Evolutionary conservation across 2,113 vertebrate genomes (phyloP), one percentile per base, ranked within the genome.

Genomic region (Myocastor coypus): DNA sequence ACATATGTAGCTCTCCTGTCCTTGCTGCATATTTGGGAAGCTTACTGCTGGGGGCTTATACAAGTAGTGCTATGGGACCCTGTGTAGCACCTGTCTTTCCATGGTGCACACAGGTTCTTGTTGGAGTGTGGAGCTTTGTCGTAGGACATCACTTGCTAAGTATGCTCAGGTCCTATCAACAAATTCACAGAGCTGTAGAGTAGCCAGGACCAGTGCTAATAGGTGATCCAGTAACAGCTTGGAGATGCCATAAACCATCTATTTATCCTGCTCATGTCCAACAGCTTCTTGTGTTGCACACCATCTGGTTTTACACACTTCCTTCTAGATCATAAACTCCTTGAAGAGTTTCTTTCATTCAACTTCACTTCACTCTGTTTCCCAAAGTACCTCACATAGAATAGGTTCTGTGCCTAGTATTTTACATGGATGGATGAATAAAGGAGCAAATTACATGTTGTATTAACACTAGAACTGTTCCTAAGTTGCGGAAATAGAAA

Each of bases 381-480:
- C 50, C 59, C 11, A 20, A 2, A 32, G 34, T 50, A 42, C 66
- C 24, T 87, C 77, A 34, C 24, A 34, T 77, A 66, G 32, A 86
- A 9, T 40, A 86, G 80, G 37, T 20, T 83, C 42, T 64, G 34
- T 69, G 50, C 73, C 52, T 61, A 46, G 19, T 89, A 24, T 46
- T 90, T 89, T 86, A 83, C 57, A 24, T 55, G 46, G 89, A 4
- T 55, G 34, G 46, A 84, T 80, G 30, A 84, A 59, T 73, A 75
- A 91, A 66, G 50, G 37, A 95, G 71, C 73, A 80, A 90, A 73
- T 69, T 75, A 28, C 40, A n/a, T 78, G 9, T 52, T 63, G 80
- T 57, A 40, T 89, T 83, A 57, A 92, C 83, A 55, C 30, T 42
- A 93, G 22, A 19, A 82, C 46, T 85, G n/a, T 89, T 92, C 66